phyloP scores from a whole-genome alignment of 2,113 vertebrate species.

The Ictalurus furcatus region DNA sequence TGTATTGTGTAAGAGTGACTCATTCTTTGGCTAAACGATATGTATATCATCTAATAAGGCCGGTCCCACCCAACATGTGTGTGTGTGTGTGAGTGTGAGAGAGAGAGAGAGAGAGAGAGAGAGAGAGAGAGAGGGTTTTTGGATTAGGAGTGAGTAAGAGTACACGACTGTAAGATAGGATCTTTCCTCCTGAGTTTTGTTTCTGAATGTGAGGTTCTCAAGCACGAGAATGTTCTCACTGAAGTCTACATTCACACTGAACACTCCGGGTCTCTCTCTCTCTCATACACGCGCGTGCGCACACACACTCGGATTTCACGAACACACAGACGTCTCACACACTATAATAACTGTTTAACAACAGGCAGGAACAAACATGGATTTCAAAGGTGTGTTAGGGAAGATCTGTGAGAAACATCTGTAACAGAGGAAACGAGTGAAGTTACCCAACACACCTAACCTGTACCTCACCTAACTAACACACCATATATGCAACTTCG shows the following conservation, averaged over 20 bases:
- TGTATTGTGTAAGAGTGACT: constrained; percentile 65
- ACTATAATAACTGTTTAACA: no score
- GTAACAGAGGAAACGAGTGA: no score
- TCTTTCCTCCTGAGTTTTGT: background rate
- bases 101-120: no score
- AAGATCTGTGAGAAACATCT: no score
- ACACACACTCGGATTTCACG: no score
- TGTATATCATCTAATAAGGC: constrained; percentile 60
- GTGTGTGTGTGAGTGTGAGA: constrained; percentile 55
- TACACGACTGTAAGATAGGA: background rate
- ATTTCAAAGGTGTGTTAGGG: no score
- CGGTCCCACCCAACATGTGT: constrained; percentile 60
- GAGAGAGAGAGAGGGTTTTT: background rate
- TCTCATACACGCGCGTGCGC: background rate
- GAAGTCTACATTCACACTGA: background rate
- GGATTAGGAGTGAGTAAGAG: background rate
- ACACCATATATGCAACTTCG: no score
- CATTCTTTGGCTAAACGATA: constrained; percentile 67
- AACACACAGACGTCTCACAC: no score
- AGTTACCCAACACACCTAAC: no score
- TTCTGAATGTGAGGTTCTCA: no score
- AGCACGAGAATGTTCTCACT: background rate
- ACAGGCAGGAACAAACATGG: no score
- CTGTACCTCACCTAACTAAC: no score
- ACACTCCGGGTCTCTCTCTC: background rate